Evolutionary conservation across 1,140 invertebrate species (phyloP).

Genomic region (Oncopodura yosiiana): DNA sequence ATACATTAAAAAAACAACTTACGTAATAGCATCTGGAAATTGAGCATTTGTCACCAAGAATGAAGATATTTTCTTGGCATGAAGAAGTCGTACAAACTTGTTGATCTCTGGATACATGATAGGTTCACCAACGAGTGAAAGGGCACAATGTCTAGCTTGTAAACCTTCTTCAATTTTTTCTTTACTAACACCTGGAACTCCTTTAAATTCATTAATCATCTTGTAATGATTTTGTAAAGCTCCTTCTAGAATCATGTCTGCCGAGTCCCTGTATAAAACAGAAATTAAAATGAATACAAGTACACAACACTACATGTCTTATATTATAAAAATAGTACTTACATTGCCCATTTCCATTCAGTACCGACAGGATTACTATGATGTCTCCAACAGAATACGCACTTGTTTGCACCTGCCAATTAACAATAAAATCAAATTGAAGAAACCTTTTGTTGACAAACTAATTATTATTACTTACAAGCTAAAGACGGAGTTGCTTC

Average conservation of each 20-base stretch:
- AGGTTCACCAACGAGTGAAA: slow-evolving; percentile 57
- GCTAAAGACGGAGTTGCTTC: slow-evolving; percentile 49
- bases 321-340: too few relatives aligned
- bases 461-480: slow-evolving; percentile 10
- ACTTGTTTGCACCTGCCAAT: slow-evolving; percentile 58
- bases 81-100: slow-evolving; percentile 47
- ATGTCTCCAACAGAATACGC: slow-evolving; percentile 59
- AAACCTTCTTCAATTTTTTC: slow-evolving; percentile 49
- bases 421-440: too few relatives aligned
- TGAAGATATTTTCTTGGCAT: slow-evolving; percentile 47
- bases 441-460: slow-evolving; percentile 46
- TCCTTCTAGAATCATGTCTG: slow-evolving; percentile 47
- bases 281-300: too few relatives aligned
- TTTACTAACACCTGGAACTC: slow-evolving; percentile 51
- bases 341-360: slow-evolving; percentile 57
- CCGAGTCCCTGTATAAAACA: too few relatives aligned
- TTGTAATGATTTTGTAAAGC: slow-evolving; percentile 49
- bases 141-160: slow-evolving; percentile 48
- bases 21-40: slow-evolving; percentile 53
- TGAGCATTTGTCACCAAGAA: slow-evolving; percentile 58
- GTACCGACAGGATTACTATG: slow-evolving; percentile 61
- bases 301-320: too few relatives aligned
- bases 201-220: slow-evolving; percentile 50
- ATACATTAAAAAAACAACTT: slow-evolving; percentile 14
- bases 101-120: slow-evolving; percentile 62